Conservation (phyloP, 2,113 vertebrate species). For the Anoplopoma fimbria region DNA sequence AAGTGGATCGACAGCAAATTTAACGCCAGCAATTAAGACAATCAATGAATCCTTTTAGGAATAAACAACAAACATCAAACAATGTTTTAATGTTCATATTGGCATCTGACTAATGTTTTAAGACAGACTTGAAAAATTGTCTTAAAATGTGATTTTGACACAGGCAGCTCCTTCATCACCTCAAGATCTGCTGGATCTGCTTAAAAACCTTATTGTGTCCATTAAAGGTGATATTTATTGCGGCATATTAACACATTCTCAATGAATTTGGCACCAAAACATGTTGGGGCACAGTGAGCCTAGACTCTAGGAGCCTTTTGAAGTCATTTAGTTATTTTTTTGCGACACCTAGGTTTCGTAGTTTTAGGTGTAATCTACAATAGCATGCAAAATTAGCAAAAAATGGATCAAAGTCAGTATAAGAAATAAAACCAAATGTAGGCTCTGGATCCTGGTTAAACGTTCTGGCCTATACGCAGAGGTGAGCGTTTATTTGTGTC, state of each 20-base stretch:
- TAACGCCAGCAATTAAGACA: background rate
- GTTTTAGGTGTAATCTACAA: background rate
- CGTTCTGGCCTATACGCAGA: slow-evolving; percentile 16
- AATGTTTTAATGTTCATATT: background rate
- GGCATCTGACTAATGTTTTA: background rate
- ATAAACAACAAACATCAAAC: too few relatives aligned
- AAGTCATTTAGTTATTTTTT: background rate
- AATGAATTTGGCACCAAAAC: background rate
- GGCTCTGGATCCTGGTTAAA: background rate
- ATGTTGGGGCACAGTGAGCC: background rate
- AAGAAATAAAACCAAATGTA: background rate
- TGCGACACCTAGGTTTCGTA: background rate
- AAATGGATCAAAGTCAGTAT: background rate
- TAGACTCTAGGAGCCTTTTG: background rate
- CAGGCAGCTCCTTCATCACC: background rate
- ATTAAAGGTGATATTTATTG: background rate
- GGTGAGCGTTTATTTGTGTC: slow-evolving; percentile 30
- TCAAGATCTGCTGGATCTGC: background rate
- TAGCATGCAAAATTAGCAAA: background rate
- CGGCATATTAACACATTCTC: background rate
- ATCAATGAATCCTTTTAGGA: background rate
- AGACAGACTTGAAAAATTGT: background rate
- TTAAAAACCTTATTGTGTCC: background rate
- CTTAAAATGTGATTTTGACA: background rate
- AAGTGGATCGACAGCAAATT: background rate